Base-by-base conservation (phyloP, 1,140 invertebrate species). In the Triops longicaudatus region DNA sequence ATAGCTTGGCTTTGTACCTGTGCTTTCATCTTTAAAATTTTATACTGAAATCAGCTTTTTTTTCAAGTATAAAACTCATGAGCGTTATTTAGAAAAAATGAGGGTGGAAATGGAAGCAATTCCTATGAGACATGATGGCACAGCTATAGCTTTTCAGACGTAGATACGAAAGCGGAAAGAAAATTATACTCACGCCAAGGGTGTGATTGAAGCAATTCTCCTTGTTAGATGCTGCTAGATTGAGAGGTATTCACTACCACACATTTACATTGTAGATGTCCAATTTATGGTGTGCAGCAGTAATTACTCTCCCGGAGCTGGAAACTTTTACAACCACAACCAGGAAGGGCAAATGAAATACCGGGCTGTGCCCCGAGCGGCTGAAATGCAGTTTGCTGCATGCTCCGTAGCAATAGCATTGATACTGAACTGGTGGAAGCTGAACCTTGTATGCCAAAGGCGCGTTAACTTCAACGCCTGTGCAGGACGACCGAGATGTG, bases 181-280 rank as follows among this genome's bases (percentile, higher is more conserved):
- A 63, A 63, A 22, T 63, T 63, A 63, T 63, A 63, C 50, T 63
- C 50, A 63, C 50, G 50, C 50, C 50, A 63, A 63, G 1, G 50
- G 50, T 63, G 14, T 5, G 17, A 9, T 63, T 6, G 14, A 10
- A 4, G 31, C 31, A 37, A 37, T 7, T 37, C 31, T 37, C 31
- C 31, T 2, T 37, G 31, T 2, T 37, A 37, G 2, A 7, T 37
- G 31, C 31, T 37, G 31, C 2, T 37, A 4, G 31, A 37, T 37
- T 37, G 31, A 37, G 31, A 37, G 31, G 14, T 63, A 12, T 63
- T 17, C 50, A 63, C 43, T 11, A 44, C 50, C 50, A 63, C 50
- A 63, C 14, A 63, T 63, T 9, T 14, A 63, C 50, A 22, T 63
- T 63, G 50, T 63, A 63, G 2, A 14, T 63, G 50, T 63, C 50